Percentiles rank a stretch among this genome's conserved stretches.
phyloP scores from a whole-genome alignment of 2,797 vertebrate species.

The Crotalus adamanteus region DNA sequence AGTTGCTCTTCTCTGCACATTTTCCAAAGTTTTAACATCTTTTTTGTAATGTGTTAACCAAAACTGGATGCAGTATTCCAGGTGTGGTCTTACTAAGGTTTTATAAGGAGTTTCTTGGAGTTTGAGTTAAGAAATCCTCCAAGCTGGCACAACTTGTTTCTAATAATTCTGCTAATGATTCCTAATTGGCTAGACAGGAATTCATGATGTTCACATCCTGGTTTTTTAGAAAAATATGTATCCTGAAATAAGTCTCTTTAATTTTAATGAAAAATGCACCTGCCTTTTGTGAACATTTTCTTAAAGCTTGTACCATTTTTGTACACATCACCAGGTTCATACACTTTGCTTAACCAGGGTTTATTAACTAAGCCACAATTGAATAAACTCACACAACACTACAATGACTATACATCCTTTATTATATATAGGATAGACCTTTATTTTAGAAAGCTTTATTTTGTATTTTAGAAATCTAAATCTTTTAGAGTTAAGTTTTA shows the following conservation, averaged over 20 bases:
- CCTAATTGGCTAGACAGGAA: background rate
- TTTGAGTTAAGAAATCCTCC: background rate
- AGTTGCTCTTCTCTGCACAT: background rate
- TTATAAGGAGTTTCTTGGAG: background rate
- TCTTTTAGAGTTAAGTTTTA: background rate
- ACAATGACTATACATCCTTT: background rate
- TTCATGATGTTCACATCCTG: background rate
- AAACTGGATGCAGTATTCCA: background rate
- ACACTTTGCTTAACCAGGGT: background rate
- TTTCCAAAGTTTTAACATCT: background rate
- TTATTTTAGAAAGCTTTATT: no score
- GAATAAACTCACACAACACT: background rate
- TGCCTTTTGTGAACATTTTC: background rate
- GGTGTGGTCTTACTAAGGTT: background rate
- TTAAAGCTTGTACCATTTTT: background rate
- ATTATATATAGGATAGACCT: background rate
- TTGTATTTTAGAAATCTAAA: background rate
- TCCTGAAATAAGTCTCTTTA: background rate
- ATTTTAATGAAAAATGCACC: background rate
- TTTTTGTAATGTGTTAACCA: background rate
- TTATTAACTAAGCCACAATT: background rate
- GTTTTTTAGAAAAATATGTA: background rate
- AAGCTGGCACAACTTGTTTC: background rate
- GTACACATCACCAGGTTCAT: background rate
- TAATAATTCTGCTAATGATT: background rate